Conservation (phyloP, 2,888 invertebrate species). For the Cataglyphis rosenhaueri region DNA sequence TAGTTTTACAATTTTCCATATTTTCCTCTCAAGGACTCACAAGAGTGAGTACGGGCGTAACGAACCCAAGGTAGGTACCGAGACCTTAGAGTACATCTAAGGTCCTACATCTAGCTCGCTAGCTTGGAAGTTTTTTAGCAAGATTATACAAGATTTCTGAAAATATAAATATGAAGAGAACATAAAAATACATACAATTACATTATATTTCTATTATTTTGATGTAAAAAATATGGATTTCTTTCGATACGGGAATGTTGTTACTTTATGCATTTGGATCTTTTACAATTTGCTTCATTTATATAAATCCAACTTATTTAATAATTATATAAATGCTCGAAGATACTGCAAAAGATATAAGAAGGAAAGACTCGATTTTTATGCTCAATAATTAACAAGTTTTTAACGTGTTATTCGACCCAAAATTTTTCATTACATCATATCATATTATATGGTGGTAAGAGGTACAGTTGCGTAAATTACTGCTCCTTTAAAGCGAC, state of each 20-base stretch:
- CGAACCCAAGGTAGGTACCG: not conserved
- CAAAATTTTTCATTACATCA: not conserved
- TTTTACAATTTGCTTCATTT: not conserved
- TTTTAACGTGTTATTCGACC: not conserved
- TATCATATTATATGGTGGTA: not conserved
- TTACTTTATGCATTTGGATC: not conserved
- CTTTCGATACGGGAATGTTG: not conserved
- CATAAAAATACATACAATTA: not conserved
- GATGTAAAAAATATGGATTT: not conserved
- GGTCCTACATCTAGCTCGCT: not conserved
- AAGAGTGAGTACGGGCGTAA: not conserved
- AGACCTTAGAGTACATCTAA: not conserved
- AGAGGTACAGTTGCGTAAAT: not conserved
- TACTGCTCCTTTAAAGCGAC: not conserved
- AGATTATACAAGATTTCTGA: not conserved
- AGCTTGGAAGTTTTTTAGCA: not conserved
- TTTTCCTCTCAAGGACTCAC: not conserved
- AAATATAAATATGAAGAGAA: not conserved
- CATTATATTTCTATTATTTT: not conserved
- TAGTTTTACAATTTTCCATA: not conserved
- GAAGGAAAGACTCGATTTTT: not conserved
- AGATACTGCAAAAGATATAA: not conserved
- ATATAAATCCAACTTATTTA: not conserved
- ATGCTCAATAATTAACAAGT: not conserved
- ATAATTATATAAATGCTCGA: too few species aligned